Evolutionary conservation across 2,888 invertebrate species (phyloP), one percentile per base, ranked within the genome.

Genomic region (Notodonta dromedarius): DNA sequence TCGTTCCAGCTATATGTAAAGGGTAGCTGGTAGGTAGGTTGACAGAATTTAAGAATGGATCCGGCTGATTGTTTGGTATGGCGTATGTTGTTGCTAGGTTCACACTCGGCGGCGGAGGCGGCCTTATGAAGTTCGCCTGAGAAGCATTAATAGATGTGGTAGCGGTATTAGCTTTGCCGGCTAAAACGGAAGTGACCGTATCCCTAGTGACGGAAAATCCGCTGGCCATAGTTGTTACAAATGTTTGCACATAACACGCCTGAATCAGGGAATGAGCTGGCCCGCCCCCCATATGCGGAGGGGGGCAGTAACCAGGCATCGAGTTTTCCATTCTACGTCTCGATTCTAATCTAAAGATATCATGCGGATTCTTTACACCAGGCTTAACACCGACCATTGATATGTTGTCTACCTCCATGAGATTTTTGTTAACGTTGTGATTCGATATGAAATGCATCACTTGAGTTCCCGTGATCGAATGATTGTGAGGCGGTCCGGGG

Each of bases 171-270:
- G 97, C 95, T 82, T 95, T 94, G 4, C 97, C 97, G 3, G 97
- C 97, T 65, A 96, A 85, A 2, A 97, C 97, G 0, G 96, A 97
- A 0, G 97, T 97, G 24, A 97, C 96, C 0, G 97, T 97, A 80
- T 97, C 97, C 71, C 97, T 95, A 46, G 96, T 96, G 4, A 95
- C 96, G 0, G 97, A 97, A 80, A 96, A 95, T 9, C 96, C 96
- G 79, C 96, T 96, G 0, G 96, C 96, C 87, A 94, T 93, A 1
- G 93, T 94, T 2, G 91, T 91, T 0, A 94, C 90, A 68, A 85
- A 88, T 0, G 91, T 88, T 70, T 93, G 94, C 4, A 92, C 87
- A 61, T 93, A 92, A 73, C 90, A 91, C 2, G 93, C 82, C 69
- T 91, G 92, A 65, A 91, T 85, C 48, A 91, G 71, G 0, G 92